These are phyloP conservation scores for Tethya wilhelma DNA, from an alignment of 37 sponge, comb jelly and placozoan genomes.

Conservation along the genomic window DNA sequence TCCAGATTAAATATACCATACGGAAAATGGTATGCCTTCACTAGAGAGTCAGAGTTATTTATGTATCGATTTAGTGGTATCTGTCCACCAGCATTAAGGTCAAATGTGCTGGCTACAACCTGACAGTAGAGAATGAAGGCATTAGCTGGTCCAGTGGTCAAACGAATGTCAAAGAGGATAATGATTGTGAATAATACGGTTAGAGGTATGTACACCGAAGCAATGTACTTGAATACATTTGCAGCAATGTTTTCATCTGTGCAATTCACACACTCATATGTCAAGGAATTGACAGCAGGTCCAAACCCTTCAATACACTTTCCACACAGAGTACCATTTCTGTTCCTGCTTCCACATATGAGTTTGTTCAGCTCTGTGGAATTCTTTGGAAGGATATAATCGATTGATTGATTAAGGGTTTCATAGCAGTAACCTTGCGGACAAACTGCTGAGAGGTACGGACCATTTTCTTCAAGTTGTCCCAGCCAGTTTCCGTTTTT, in stretches of 20 bases:
- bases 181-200: slow-evolving; percentile 36
- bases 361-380: neutral
- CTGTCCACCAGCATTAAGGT: slow-evolving; percentile 17
- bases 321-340: slow-evolving; percentile 47
- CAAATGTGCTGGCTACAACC: slow-evolving; percentile 19
- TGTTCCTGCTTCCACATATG: slow-evolving; percentile 35
- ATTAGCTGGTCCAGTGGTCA: slow-evolving; percentile 59
- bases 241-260: slow-evolving; percentile 1
- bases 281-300: slow-evolving; percentile 20
- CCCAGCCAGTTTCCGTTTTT: slow-evolving; percentile 40
- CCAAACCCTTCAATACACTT: slow-evolving; percentile 30
- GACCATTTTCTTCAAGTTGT: neutral
- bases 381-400: neutral
- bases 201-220: slow-evolving; percentile 30
- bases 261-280: slow-evolving; percentile 31
- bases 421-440: slow-evolving; percentile 23
- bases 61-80: slow-evolving; percentile 8
- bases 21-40: slow-evolving; percentile 24
- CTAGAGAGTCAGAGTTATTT: neutral
- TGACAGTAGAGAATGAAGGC: slow-evolving; percentile 66
- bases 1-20: slow-evolving; percentile 64
- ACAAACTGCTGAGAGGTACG: neutral
- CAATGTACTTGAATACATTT: slow-evolving; percentile 26
- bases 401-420: neutral
- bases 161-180: slow-evolving; percentile 57